These are phyloP conservation scores for Lepidocyrtoides sp. DNA, from an alignment of 2,888 invertebrate genomes.

Conservation along the genomic window DNA sequence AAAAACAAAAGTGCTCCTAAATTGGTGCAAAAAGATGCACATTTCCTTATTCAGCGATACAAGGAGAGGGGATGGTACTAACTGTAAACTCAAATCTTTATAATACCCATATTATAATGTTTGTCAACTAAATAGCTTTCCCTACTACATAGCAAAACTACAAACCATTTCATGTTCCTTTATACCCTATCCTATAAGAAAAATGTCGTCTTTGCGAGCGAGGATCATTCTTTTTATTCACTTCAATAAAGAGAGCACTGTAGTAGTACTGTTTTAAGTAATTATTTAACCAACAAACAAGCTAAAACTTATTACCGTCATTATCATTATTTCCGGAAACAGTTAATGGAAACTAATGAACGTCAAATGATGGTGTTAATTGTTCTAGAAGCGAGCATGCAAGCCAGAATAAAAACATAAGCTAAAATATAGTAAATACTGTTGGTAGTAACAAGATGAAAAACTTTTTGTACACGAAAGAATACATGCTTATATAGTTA, in stretches of 20 bases:
- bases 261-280: not conserved
- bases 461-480: no score
- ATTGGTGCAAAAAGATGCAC: not conserved
- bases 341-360: slow-evolving; percentile 50
- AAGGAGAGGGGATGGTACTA: no score
- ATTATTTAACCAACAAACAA: slow-evolving; percentile 7
- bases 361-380: slow-evolving; percentile 12
- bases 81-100: no score
- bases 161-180: not conserved
- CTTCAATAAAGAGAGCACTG: not conserved
- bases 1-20: no score
- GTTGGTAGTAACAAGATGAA: not conserved
- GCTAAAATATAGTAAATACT: not conserved
- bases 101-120: no score
- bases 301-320: slow-evolving; percentile 15
- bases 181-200: not conserved
- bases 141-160: not conserved
- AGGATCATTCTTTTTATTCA: not conserved
- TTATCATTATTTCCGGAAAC: not conserved
- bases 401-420: not conserved
- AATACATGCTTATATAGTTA: not conserved
- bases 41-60: no score
- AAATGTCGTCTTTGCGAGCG: not conserved
- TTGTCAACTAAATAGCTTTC: not conserved
- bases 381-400: not conserved